These are phyloP conservation scores for Drosophila suboccidentalis DNA, from an alignment of 2,888 invertebrate genomes.

Conservation along the genomic window DNA sequence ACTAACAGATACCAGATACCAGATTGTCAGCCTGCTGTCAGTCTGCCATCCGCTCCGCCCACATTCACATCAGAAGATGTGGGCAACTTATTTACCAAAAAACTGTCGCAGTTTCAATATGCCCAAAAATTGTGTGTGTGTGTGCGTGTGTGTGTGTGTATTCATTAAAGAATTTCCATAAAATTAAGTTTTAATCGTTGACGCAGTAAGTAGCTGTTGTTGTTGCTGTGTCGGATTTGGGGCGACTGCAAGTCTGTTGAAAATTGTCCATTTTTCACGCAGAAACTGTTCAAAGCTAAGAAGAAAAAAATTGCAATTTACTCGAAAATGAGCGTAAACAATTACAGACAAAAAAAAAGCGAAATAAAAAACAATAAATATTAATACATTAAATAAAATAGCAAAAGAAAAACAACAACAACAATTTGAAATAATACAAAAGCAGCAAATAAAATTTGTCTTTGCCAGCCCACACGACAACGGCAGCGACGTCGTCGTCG, in stretches of 20 bases:
- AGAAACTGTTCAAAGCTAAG: conserved; percentile 15
- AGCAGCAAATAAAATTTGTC: conserved; percentile 41
- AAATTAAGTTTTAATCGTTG: conserved; percentile 32
- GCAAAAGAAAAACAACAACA: conserved; percentile 39
- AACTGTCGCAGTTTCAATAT: conserved; percentile 60
- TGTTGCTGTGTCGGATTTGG: conserved; percentile 41
- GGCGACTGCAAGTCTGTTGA: conserved; percentile 70
- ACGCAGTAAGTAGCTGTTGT: conserved; percentile 27
- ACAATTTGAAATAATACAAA: conserved; percentile 47
- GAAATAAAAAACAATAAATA: conserved; percentile 32
- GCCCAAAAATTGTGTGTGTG: conserved; percentile 36
- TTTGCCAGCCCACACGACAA: conserved; percentile 42
- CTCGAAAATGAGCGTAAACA: conserved; percentile 32
- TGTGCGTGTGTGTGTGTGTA: conserved; percentile 14
- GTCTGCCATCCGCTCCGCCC: conserved; percentile 47
- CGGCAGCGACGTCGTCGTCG: conserved; percentile 48
- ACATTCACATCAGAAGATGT: conserved; percentile 39
- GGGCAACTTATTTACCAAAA: conserved; percentile 48
- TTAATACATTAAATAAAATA: conserved; percentile 49
- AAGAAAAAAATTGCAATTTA: conserved; percentile 27
- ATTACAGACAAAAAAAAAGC: conserved; percentile 13
- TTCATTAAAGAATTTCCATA: conserved; percentile 36
- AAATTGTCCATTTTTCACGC: conserved; percentile 22
- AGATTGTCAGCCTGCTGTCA: conserved; percentile 28
- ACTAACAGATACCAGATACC: conserved; percentile 35